Percentiles rank a stretch among this genome's conserved stretches.
Evolutionary conservation across 30 jellyfish, hydroid and myxozoan species (phyloP).

Genomic region (Cassiopea andromeda): DNA sequence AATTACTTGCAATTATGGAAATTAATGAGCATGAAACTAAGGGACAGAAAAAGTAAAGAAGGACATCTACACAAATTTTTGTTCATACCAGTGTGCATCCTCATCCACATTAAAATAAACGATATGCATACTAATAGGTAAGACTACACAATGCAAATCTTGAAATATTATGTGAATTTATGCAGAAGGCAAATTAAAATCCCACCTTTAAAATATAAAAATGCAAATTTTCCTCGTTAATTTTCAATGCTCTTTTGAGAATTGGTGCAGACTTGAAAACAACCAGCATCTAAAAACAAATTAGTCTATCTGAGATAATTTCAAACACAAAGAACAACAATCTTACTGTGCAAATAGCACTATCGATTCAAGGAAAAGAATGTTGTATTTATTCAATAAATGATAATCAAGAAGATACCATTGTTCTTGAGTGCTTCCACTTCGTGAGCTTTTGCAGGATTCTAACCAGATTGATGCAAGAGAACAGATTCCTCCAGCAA

Average conservation of each 20-base stretch:
- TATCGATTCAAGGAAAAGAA: not conserved
- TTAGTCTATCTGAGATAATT: not conserved
- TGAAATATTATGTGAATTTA: not conserved
- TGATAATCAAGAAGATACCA: slow-evolving; percentile 45
- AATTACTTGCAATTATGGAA: too few species aligned
- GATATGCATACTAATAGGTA: too few species aligned
- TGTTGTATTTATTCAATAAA: not conserved
- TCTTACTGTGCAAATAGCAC: not conserved
- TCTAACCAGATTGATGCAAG: slow-evolving; percentile 91
- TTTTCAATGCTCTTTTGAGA: slow-evolving; percentile 90
- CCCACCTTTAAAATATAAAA: slow-evolving; percentile 88
- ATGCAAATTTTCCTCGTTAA: slow-evolving; percentile 91
- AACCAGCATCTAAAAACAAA: slow-evolving; percentile 82
- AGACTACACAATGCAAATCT: not conserved
- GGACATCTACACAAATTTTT: too few species aligned
- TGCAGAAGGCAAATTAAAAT: not conserved
- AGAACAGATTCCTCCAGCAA: slow-evolving; percentile 97
- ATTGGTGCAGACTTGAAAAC: slow-evolving; percentile 98
- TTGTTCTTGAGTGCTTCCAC: slow-evolving; percentile 98
- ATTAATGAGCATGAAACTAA: too few species aligned
- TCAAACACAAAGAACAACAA: not conserved
- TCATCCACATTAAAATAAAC: too few species aligned
- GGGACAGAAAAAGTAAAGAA: too few species aligned
- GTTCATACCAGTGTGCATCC: too few species aligned
- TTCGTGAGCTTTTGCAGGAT: slow-evolving; percentile 93